phyloP scores from a whole-genome alignment of 2,888 invertebrate species.

The Thalpophila matura region DNA sequence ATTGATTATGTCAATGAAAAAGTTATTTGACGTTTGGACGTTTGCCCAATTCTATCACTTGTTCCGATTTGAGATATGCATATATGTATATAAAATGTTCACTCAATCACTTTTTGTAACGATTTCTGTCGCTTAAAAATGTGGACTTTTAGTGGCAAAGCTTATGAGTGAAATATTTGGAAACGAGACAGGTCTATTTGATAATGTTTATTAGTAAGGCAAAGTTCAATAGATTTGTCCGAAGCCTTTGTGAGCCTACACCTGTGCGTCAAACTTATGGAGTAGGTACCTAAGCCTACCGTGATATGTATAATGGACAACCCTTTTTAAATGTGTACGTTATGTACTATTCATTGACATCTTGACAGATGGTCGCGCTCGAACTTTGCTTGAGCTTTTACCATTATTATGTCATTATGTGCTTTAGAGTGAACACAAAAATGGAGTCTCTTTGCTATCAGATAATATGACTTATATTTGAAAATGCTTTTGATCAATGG shows the following conservation, averaged over 20 bases:
- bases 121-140: constrained; percentile 26
- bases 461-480: constrained; percentile 32
- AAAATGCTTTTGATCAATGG: not conserved
- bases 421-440: not conserved
- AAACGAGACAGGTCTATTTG: constrained; percentile 36
- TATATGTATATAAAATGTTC: constrained; percentile 42
- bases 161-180: constrained; percentile 32
- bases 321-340: constrained; percentile 54
- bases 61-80: constrained; percentile 77
- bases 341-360: constrained; percentile 59
- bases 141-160: constrained; percentile 30
- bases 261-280: constrained; percentile 49
- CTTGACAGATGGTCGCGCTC: constrained; percentile 54
- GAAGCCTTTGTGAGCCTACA: constrained; percentile 38
- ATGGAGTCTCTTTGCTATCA: constrained; percentile 4
- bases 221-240: constrained; percentile 38
- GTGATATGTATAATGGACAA: constrained; percentile 51
- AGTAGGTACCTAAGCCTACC: constrained; percentile 45
- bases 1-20: constrained; percentile 88
- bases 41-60: constrained; percentile 83
- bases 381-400: constrained; percentile 45
- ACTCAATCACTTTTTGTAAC: constrained; percentile 29
- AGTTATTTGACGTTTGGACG: constrained; percentile 73
- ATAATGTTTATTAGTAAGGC: constrained; percentile 46
- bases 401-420: constrained; percentile 33